phyloP scores from a whole-genome alignment of 53 echinoderm and acorn worm species.

The Holothuria scabra region DNA sequence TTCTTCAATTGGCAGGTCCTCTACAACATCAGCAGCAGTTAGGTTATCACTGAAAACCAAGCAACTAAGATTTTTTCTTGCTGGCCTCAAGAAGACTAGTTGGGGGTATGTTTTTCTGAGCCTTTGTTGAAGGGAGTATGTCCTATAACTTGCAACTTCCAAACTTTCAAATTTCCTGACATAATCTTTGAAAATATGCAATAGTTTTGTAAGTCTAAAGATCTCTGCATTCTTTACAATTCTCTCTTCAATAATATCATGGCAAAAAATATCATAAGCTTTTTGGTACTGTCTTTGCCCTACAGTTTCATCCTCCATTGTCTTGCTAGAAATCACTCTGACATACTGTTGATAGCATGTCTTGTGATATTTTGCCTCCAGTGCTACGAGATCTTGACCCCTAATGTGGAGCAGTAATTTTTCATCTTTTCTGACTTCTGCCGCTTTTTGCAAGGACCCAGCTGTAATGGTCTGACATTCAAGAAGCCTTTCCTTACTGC shows the following conservation, averaged over 20 bases:
- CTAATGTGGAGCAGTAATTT: constrained; percentile 14
- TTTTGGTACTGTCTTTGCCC: neutral
- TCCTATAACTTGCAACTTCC: no score
- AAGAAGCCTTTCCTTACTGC: neutral
- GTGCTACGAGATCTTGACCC: constrained; percentile 16
- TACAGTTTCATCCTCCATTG: neutral
- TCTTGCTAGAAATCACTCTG: neutral
- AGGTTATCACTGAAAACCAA: no score
- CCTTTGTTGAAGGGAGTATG: no score
- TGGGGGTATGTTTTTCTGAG: no score
- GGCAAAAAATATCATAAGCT: constrained; percentile 28
- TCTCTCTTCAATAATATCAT: constrained; percentile 38
- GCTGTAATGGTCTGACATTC: no score
- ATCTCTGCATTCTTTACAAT: constrained; percentile 44
- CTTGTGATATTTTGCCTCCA: constrained; percentile 32
- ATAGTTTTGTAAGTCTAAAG: constrained; percentile 24
- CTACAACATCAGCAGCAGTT: no score
- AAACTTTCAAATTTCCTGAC: no score
- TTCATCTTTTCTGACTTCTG: neutral
- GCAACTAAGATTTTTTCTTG: no score
- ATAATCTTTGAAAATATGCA: constrained; percentile 13
- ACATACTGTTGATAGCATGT: constrained; percentile 8
- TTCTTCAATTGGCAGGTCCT: no score
- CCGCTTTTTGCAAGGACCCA: no score
- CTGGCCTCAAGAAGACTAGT: no score